A percentile compares a stretch with the other conserved stretches of the same genome.
These are phyloP conservation scores for Onchidella celtica DNA, from an alignment of 2,888 invertebrate species.

Conservation along the genomic window DNA sequence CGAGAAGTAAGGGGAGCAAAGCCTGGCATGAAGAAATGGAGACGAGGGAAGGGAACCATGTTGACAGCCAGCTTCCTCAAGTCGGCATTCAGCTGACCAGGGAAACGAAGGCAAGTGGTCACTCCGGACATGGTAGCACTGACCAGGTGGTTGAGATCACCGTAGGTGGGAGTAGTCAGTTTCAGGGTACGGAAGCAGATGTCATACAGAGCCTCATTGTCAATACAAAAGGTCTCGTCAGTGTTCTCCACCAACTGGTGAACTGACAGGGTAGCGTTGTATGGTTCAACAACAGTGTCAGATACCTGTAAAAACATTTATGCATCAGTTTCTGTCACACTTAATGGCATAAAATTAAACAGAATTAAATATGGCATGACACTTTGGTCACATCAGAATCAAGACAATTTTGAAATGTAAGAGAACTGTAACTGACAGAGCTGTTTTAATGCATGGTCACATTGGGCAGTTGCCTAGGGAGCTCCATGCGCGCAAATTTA, in stretches of 20 bases:
- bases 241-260: slow-evolving; percentile 89
- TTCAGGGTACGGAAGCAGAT: slow-evolving; percentile 95
- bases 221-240: slow-evolving; percentile 93
- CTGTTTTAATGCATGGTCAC: no score
- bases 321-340: no score
- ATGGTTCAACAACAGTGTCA: slow-evolving; percentile 86
- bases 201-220: slow-evolving; percentile 94
- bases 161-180: slow-evolving; percentile 90
- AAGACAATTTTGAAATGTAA: no score
- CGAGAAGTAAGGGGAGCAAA: slow-evolving; percentile 78
- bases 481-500: no score
- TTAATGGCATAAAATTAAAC: no score
- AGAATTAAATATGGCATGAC: no score
- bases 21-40: slow-evolving; percentile 80
- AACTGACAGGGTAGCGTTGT: slow-evolving; percentile 90
- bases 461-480: no score
- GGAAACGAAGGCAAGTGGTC: slow-evolving; percentile 93
- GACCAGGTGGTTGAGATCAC: slow-evolving; percentile 91
- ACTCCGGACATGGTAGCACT: slow-evolving; percentile 82
- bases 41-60: slow-evolving; percentile 79
- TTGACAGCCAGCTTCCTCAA: slow-evolving; percentile 72
- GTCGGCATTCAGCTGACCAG: slow-evolving; percentile 82
- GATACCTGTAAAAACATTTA: slow-evolving; percentile 86
- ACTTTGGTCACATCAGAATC: no score
- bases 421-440: no score